phyloP scores from a whole-genome alignment of 2,797 vertebrate species.

The Ctenosaura bakeri region DNA sequence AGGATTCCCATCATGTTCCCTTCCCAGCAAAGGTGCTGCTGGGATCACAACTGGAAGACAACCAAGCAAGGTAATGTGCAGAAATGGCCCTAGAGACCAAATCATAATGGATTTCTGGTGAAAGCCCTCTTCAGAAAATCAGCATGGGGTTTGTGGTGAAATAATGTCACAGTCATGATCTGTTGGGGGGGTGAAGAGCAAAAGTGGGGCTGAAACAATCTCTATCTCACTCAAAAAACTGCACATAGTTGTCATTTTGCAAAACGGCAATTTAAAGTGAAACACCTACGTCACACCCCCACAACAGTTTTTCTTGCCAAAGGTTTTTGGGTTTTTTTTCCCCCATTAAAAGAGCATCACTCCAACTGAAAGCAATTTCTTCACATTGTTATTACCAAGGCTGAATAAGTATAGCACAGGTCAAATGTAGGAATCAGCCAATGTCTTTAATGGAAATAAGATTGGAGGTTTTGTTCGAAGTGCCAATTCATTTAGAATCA shows the following conservation, averaged over 20 bases:
- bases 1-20: no score
- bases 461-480: neutral
- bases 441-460: neutral
- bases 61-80: no score
- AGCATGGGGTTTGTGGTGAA: neutral
- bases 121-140: neutral
- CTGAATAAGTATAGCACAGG: constrained; percentile 10
- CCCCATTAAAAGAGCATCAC: neutral
- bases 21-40: no score
- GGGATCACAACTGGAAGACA: no score
- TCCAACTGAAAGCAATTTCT: constrained; percentile 10
- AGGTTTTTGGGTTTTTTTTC: neutral
- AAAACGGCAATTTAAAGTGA: neutral
- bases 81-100: no score
- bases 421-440: constrained; percentile 17
- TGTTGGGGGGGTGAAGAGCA: neutral
- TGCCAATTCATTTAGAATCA: constrained; percentile 16
- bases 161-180: neutral
- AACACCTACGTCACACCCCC: neutral
- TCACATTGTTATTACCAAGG: constrained; percentile 28
- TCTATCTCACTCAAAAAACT: neutral
- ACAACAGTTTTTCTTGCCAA: neutral
- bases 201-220: neutral
- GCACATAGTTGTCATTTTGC: neutral
- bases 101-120: no score